Percentiles rank a stretch among this genome's conserved stretches.
These are phyloP conservation scores for Pantelozetes paolii DNA, from an alignment of 2,888 invertebrate genomes.

Conservation along the genomic window DNA sequence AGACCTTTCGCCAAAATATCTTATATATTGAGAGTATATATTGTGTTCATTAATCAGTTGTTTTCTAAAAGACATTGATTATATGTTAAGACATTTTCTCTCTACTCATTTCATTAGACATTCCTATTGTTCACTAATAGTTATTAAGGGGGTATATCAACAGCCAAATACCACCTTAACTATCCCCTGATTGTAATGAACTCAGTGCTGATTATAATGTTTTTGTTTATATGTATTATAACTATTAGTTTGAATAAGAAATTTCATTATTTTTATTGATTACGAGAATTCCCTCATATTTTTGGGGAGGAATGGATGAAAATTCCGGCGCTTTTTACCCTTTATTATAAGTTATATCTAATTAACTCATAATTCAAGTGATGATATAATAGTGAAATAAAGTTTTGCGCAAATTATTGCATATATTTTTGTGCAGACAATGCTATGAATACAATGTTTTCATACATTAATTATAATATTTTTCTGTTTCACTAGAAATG, in stretches of 20 bases:
- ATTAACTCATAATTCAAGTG: background rate
- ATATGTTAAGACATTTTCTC: conserved; percentile 5
- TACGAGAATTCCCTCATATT: background rate
- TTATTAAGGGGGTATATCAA: background rate
- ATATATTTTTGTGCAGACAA: no score
- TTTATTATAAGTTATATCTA: background rate
- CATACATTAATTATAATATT: no score
- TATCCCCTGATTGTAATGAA: background rate
- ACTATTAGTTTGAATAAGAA: no score
- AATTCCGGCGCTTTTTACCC: background rate
- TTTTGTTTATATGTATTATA: no score
- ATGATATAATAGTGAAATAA: background rate
- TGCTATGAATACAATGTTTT: no score
- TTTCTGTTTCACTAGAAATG: no score
- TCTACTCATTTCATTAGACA: background rate
- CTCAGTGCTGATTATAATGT: background rate
- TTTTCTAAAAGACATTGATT: background rate
- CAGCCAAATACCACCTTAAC: background rate
- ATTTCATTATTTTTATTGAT: no score
- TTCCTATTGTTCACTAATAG: background rate
- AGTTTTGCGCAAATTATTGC: no score
- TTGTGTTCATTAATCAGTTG: conserved; percentile 30
- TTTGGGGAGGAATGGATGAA: background rate
- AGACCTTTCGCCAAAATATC: conserved; percentile 31
- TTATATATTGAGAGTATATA: conserved; percentile 26